These are phyloP conservation scores for Sphaeridia pumilis DNA, from an alignment of 2,888 invertebrate species.

Conservation along the genomic window DNA sequence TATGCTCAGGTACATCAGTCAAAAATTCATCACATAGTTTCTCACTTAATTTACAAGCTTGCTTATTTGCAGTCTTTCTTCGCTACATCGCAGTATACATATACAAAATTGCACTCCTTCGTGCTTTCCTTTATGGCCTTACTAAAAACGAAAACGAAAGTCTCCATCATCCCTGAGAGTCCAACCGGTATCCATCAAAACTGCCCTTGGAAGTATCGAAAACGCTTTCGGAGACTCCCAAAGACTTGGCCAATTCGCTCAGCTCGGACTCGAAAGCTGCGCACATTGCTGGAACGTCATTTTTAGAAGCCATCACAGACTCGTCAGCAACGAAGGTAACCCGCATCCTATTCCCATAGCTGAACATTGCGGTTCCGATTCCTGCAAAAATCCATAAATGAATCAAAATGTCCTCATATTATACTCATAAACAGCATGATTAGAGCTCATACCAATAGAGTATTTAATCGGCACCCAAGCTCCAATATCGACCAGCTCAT, in stretches of 20 bases:
- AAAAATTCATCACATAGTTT: too few species aligned
- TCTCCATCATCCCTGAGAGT: background rate
- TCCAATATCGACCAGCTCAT: conserved; percentile 17
- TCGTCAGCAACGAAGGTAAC: conserved; percentile 17
- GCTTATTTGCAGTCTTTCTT: too few species aligned
- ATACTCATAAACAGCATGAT: too few species aligned
- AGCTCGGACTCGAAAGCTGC: conserved; percentile 13
- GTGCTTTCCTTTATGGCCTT: too few species aligned
- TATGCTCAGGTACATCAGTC: too few species aligned
- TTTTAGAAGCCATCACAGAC: conserved; percentile 1
- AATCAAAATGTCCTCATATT: too few species aligned
- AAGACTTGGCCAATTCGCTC: background rate
- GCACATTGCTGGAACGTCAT: conserved; percentile 7
- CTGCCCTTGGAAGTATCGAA: background rate
- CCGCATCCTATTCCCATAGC: conserved; percentile 15
- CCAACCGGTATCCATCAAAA: background rate
- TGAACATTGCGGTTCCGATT: conserved; percentile 20
- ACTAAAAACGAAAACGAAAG: too few species aligned
- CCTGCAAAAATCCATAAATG: too few species aligned
- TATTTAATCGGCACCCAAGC: conserved; percentile 23
- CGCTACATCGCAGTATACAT: too few species aligned
- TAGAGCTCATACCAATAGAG: conserved; percentile 16
- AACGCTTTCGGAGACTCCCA: background rate
- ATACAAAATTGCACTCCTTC: too few species aligned
- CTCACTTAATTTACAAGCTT: too few species aligned